phyloP scores from a whole-genome alignment of 2,888 invertebrate genomes.

The Prosopocoilus inquinatus region DNA sequence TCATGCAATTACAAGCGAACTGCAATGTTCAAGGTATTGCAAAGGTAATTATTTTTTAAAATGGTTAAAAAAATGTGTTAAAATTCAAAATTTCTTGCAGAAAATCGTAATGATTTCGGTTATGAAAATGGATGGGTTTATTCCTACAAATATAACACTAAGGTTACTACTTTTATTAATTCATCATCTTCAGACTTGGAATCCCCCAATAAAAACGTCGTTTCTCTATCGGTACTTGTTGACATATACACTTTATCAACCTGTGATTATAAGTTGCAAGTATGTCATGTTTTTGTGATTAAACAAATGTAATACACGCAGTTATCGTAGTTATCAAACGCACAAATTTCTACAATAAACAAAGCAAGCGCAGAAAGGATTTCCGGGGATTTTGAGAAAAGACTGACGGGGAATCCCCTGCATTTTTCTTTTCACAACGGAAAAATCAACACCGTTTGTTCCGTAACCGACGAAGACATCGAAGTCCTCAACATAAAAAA shows the following conservation, averaged over 20 bases:
- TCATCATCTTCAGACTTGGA: too few species aligned
- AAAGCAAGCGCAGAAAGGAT: too few species aligned
- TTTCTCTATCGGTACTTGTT: too few species aligned
- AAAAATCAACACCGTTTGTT: constrained; percentile 29
- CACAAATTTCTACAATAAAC: too few species aligned
- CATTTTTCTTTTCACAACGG: constrained; percentile 31
- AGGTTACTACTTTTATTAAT: too few species aligned
- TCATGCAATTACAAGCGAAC: constrained; percentile 1
- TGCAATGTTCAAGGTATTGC: constrained; percentile 31
- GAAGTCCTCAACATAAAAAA: constrained; percentile 29
- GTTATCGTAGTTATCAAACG: too few species aligned
- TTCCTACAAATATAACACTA: constrained; percentile 20
- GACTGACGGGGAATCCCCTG: constrained; percentile 6
- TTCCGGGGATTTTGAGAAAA: too few species aligned
- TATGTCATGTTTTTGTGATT: background rate
- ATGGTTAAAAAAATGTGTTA: background rate
- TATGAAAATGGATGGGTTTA: constrained; percentile 25
- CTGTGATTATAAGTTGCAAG: constrained; percentile 29
- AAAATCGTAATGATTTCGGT: constrained; percentile 24
- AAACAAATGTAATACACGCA: background rate
- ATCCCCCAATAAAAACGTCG: too few species aligned
- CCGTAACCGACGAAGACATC: constrained; percentile 16
- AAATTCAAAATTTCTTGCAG: constrained; percentile 15
- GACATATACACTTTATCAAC: constrained; percentile 14
- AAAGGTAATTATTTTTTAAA: constrained; percentile 25